Evolutionary conservation across 2,888 invertebrate genomes (phyloP), one percentile per base, ranked within the genome.

Genomic region (Machimus rusticus): DNA sequence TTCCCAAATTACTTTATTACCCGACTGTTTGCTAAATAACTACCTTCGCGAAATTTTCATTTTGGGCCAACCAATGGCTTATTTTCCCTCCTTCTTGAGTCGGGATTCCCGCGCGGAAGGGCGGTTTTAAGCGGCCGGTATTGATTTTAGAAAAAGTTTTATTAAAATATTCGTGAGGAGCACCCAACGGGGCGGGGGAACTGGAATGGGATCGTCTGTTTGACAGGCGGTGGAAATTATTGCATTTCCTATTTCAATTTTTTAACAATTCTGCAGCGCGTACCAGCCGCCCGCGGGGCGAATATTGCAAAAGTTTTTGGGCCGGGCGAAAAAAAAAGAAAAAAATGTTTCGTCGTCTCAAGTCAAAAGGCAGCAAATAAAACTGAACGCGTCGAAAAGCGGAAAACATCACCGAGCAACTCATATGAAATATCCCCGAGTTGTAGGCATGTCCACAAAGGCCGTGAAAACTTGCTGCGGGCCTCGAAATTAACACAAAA

Each of bases 1-100:
- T 84, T 85, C 85, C 74, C 74, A 85, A 85, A 85, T 85, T 85
- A 85, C 85, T 85, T 31, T 85, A 85, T 85, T 85, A 85, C 74
- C 37, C 34, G 82, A 23, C 39, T 57, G 82, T 57, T 66, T 57
- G 57, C 57, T 82, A 82, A 82, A 82, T 82, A 55, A 34, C 82
- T 66, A 57, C 82, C 82, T 82, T 57, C 37, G 57, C 57, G 57
- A 82, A 81, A 82, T 28, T 66, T 57, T 82, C 82, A 66, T 66
- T 66, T 66, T 23, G 8, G 8, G 19, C 66, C 8, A 6, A 66
- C 28, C 12, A 23, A 66, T 76, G 76, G 76, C 39, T 31, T 66
- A 23, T 66, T 66, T 66, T 37, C 6, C 1, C 34, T 76, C 16
- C 19, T 76, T 76, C 39, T 76, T 34, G 34, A 16, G 19, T 37